phyloP scores from a whole-genome alignment of 1,140 invertebrate genomes.

The Cydia pomonella region DNA sequence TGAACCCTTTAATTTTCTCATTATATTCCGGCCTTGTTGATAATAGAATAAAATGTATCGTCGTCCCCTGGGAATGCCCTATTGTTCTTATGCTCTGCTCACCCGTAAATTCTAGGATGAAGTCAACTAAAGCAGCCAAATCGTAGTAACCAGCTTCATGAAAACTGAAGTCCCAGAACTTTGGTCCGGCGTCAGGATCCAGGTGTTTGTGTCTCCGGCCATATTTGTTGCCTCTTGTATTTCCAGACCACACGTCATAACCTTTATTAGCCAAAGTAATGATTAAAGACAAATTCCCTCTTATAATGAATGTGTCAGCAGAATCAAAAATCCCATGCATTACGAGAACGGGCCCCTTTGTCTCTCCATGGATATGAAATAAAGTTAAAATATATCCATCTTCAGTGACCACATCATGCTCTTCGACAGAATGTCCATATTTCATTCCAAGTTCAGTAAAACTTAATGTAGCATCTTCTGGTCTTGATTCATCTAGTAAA shows the following conservation, averaged over 20 bases:
- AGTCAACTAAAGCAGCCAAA: too few species aligned
- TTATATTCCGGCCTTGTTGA: too few species aligned
- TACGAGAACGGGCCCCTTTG: slow-evolving; percentile 79
- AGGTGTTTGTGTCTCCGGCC: slow-evolving; percentile 45
- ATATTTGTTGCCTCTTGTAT: slow-evolving; percentile 81
- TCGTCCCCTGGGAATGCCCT: too few species aligned
- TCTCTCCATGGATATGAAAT: slow-evolving; percentile 81
- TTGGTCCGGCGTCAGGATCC: background rate
- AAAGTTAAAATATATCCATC: slow-evolving; percentile 84
- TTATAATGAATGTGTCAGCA: slow-evolving; percentile 83
- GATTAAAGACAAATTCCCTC: slow-evolving; percentile 77
- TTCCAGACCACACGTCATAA: slow-evolving; percentile 88
- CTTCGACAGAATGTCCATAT: slow-evolving; percentile 80
- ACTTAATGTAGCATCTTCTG: background rate
- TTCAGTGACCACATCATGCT: slow-evolving; percentile 71
- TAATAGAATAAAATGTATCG: too few species aligned
- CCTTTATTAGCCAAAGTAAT: slow-evolving; percentile 65
- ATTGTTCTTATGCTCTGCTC: too few species aligned
- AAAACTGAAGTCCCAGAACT: slow-evolving; percentile 7
- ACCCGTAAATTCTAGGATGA: too few species aligned
- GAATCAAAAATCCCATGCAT: slow-evolving; percentile 88
- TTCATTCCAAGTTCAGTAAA: slow-evolving; percentile 61
- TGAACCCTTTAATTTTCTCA: too few species aligned
- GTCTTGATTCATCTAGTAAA: background rate
- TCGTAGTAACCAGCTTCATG: too few species aligned